Percentiles rank a stretch among this genome's conserved stretches.
phyloP scores from a whole-genome alignment of 2,797 vertebrate genomes.

The Philypnodon macrostomus region DNA sequence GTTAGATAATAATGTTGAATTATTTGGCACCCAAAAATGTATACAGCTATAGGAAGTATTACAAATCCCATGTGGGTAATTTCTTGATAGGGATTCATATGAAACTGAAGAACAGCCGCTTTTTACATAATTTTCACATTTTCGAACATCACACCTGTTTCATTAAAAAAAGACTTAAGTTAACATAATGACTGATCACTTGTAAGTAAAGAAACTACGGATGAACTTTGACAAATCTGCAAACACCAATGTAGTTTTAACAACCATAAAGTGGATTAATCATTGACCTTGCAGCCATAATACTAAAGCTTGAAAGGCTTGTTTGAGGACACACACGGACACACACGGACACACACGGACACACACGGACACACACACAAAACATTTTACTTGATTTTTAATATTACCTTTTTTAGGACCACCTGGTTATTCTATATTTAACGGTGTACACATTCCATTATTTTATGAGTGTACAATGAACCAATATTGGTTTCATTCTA shows the following conservation, averaged over 20 bases:
- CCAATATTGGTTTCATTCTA: conserved; percentile 22
- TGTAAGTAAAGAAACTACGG: background rate
- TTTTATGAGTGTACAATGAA: conserved; percentile 32
- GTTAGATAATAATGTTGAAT: no score
- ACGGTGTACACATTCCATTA: conserved; percentile 2
- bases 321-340: no score
- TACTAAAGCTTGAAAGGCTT: background rate
- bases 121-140: background rate
- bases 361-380: no score
- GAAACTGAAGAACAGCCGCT: conserved; percentile 4
- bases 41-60: no score
- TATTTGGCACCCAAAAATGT: no score
- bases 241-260: background rate
- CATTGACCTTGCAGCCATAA: conserved; percentile 1
- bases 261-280: conserved; percentile 5
- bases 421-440: conserved; percentile 22
- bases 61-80: no score
- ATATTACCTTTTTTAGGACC: no score
- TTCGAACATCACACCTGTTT: background rate
- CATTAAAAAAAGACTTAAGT: background rate
- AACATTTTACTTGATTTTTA: no score
- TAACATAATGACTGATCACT: conserved; percentile 7
- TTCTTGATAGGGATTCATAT: background rate
- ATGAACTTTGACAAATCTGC: conserved; percentile 9
- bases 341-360: no score